Percentiles rank a stretch among this genome's conserved stretches.
These are phyloP conservation scores for Apantesis nais DNA, from an alignment of 2,888 invertebrate species.

Conservation along the genomic window DNA sequence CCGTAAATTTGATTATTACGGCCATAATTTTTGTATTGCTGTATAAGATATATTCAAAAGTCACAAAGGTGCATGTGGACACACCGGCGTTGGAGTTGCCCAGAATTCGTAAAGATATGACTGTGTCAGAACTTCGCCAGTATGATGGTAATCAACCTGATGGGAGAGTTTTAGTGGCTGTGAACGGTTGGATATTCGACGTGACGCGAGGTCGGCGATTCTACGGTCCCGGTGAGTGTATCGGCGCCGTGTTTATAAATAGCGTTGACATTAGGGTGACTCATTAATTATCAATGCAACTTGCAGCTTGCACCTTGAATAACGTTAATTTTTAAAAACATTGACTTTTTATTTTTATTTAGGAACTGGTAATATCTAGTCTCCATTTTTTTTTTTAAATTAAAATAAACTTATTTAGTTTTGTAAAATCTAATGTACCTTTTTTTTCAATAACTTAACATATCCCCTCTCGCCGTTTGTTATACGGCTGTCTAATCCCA, in stretches of 20 bases:
- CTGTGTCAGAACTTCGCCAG: slow-evolving; percentile 92
- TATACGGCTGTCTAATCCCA: no score
- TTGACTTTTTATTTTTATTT: slow-evolving; percentile 3
- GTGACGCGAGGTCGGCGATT: slow-evolving; percentile 95
- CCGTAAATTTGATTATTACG: slow-evolving; percentile 88
- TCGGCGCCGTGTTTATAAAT: slow-evolving; percentile 68
- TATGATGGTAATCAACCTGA: slow-evolving; percentile 95
- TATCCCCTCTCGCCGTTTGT: no score
- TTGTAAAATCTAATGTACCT: neutral
- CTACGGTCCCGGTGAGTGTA: slow-evolving; percentile 95
- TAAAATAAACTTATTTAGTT: neutral
- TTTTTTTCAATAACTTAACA: neutral
- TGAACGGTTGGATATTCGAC: slow-evolving; percentile 98
- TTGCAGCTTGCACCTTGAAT: slow-evolving; percentile 54
- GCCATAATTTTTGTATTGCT: slow-evolving; percentile 87
- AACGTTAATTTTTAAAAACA: slow-evolving; percentile 41
- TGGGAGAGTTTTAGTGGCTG: slow-evolving; percentile 95
- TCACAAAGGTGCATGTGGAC: slow-evolving; percentile 61
- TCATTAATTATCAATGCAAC: slow-evolving; percentile 56
- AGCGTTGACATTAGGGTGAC: slow-evolving; percentile 62
- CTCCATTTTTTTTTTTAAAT: neutral
- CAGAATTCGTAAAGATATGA: slow-evolving; percentile 95
- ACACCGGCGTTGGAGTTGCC: slow-evolving; percentile 84
- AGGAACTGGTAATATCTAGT: neutral
- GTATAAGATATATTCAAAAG: slow-evolving; percentile 88